These are phyloP conservation scores for Synanthedon andrenaeformis DNA, from an alignment of 2,888 invertebrate species.

Conservation along the genomic window DNA sequence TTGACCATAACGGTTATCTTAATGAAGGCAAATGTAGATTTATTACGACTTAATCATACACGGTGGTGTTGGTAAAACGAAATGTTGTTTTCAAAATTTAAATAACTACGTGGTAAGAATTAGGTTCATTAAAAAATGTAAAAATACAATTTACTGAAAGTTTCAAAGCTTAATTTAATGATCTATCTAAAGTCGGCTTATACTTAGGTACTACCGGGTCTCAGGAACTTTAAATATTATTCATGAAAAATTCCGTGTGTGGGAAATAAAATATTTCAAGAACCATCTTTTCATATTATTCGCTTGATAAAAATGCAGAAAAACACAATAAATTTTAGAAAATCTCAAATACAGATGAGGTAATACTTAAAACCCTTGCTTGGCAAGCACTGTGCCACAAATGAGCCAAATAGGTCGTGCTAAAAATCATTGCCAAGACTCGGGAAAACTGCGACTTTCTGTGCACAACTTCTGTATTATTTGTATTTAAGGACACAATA, in stretches of 20 bases:
- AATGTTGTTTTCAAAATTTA: conserved; percentile 2
- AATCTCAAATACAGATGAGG: neutral
- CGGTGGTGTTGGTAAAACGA: conserved; percentile 1
- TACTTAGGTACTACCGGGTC: too few relatives aligned
- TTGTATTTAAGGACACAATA: too few relatives aligned
- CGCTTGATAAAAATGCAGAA: too few relatives aligned
- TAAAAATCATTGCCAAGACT: neutral
- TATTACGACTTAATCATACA: conserved; percentile 13
- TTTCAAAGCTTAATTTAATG: too few relatives aligned
- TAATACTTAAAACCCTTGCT: neutral
- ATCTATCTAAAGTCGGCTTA: too few relatives aligned
- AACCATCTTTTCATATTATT: too few relatives aligned
- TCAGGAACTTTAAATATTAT: too few relatives aligned
- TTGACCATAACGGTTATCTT: conserved; percentile 45
- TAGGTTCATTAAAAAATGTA: too few relatives aligned
- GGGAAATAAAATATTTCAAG: too few relatives aligned
- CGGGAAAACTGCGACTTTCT: neutral
- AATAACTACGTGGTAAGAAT: neutral
- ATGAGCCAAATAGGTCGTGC: neutral
- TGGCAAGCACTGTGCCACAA: neutral
- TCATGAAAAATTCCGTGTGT: too few relatives aligned
- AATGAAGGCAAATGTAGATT: conserved; percentile 30
- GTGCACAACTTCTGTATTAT: conserved; percentile 10
- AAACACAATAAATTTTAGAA: too few relatives aligned
- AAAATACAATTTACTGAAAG: too few relatives aligned